phyloP scores from a whole-genome alignment of 1,140 invertebrate genomes.

The Temnothorax longispinosus region DNA sequence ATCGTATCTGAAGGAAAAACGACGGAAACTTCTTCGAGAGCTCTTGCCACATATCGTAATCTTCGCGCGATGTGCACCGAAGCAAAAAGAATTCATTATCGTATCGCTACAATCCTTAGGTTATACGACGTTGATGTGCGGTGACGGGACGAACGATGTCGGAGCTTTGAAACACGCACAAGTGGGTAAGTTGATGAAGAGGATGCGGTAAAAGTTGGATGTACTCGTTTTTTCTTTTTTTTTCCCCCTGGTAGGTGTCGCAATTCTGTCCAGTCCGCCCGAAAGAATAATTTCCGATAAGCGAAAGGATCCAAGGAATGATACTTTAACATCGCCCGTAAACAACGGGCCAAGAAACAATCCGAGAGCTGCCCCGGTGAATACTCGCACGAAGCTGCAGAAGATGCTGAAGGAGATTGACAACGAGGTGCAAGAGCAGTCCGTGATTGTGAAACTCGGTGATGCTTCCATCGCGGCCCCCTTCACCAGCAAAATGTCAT shows the following conservation, averaged over 20 bases:
- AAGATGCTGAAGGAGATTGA: conserved; percentile 96
- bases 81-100: conserved; percentile 98
- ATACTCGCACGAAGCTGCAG: conserved; percentile 88
- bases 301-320: conserved; percentile 72
- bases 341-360: conserved; percentile 74
- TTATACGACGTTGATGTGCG: conserved; percentile 98
- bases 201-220: conserved; percentile 16
- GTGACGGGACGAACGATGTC: conserved; percentile 99
- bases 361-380: conserved; percentile 76
- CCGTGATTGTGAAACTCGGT: conserved; percentile 96
- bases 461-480: conserved; percentile 99
- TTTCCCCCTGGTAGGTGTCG: conserved; percentile 89
- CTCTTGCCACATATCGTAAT: conserved; percentile 95
- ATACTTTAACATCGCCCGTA: conserved; percentile 51
- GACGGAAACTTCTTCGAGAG: conserved; percentile 89
- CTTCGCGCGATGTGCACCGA: conserved; percentile 97
- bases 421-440: conserved; percentile 95
- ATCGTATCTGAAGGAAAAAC: conserved; percentile 89
- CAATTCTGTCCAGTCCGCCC: conserved; percentile 95
- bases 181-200: conserved; percentile 89
- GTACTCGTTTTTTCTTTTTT: conserved; percentile 41
- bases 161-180: conserved; percentile 99
- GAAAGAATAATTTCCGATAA: conserved; percentile 86
- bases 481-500: conserved; percentile 99
- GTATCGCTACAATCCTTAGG: conserved; percentile 95